These are phyloP conservation scores for Brachionus rubens DNA, from an alignment of 1,140 invertebrate genomes.

Conservation along the genomic window DNA sequence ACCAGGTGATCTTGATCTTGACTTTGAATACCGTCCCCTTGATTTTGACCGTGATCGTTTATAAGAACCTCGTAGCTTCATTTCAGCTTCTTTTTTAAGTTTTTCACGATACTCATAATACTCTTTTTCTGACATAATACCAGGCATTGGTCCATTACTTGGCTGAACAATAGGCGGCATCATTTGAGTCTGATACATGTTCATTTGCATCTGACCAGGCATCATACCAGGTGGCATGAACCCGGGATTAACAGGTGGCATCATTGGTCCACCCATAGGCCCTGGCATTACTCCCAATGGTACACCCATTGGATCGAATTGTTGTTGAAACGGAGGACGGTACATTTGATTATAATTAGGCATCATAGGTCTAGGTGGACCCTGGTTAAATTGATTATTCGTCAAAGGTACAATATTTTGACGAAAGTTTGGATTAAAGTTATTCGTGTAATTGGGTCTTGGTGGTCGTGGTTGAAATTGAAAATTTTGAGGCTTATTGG, in stretches of 20 bases:
- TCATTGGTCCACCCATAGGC: neutral
- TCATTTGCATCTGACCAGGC: neutral
- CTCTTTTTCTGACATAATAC: neutral
- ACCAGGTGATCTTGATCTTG: neutral
- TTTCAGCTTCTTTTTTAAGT: constrained; percentile 29
- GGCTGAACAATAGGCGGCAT: neutral
- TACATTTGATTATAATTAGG: constrained; percentile 12
- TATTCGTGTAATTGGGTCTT: neutral
- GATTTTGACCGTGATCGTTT: constrained; percentile 9
- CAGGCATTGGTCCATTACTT: neutral
- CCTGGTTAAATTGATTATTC: neutral
- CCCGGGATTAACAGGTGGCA: neutral
- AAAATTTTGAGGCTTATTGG: neutral
- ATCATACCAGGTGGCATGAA: constrained; percentile 19
- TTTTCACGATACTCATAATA: constrained; percentile 35
- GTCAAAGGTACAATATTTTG: neutral
- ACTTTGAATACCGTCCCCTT: neutral
- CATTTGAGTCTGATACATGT: neutral
- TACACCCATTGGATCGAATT: neutral
- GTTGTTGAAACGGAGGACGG: neutral
- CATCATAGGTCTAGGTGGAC: neutral
- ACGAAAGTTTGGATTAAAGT: neutral
- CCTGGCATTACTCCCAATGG: neutral
- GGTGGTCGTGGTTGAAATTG: constrained; percentile 4
- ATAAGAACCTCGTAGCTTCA: neutral